phyloP scores from a whole-genome alignment of 2,797 vertebrate genomes.

The Dryobates pubescens region DNA sequence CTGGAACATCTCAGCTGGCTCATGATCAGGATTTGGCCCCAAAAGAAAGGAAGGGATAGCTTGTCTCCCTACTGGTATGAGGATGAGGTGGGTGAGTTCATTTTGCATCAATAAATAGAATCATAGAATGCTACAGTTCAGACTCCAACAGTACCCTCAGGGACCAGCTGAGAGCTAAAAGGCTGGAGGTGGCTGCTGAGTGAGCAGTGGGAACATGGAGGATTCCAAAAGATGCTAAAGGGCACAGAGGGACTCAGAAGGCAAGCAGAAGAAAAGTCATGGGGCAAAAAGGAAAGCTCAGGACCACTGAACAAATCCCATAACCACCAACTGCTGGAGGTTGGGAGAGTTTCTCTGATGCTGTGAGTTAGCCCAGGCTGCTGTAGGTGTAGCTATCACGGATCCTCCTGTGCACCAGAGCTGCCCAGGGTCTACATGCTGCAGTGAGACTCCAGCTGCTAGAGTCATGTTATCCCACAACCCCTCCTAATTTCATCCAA shows the following conservation, averaged over 20 bases:
- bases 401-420: not conserved
- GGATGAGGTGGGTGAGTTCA: not conserved
- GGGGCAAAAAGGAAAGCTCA: not conserved
- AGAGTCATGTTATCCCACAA: fast-evolving
- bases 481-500: not conserved
- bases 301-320: not conserved
- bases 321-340: not conserved
- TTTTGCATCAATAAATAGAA: not conserved
- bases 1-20: not conserved
- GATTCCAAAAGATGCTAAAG: not conserved
- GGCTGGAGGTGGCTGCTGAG: not conserved
- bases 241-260: not conserved
- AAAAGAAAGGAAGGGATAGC: not conserved
- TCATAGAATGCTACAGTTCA: not conserved
- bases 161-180: not conserved
- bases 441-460: not conserved
- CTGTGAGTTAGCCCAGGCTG: not conserved
- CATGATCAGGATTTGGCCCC: fast-evolving
- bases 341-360: not conserved
- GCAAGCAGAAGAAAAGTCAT: not conserved
- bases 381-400: not conserved
- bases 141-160: not conserved
- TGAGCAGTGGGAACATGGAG: fast-evolving
- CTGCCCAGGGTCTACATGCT: not conserved
- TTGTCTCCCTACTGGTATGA: not conserved